Evolutionary conservation across 2,888 invertebrate species (phyloP).

Genomic region (Lycocerus yunnanus): DNA sequence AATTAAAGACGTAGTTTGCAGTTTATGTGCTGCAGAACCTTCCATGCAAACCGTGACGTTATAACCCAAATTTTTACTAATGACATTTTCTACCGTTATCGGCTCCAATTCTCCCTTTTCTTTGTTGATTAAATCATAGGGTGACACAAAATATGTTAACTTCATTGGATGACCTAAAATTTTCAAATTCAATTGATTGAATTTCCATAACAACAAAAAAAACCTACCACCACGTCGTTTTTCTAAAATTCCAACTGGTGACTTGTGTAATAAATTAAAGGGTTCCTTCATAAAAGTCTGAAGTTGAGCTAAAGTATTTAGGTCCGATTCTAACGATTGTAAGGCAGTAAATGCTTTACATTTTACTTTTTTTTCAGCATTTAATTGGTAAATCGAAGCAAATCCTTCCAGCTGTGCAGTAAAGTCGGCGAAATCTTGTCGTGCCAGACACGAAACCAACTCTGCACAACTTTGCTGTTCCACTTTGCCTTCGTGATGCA

Average conservation of each 20-base stretch:
- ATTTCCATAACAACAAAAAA: neutral
- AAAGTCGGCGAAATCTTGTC: constrained; percentile 90
- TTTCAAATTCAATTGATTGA: constrained; percentile 54
- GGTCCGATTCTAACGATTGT: constrained; percentile 88
- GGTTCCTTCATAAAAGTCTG: constrained; percentile 75
- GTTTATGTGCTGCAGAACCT: constrained; percentile 82
- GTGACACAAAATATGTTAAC: constrained; percentile 91
- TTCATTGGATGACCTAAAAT: constrained; percentile 80
- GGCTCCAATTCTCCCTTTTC: constrained; percentile 74
- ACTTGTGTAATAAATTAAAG: constrained; percentile 80
- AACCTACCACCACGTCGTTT: constrained; percentile 73
- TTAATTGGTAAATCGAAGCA: constrained; percentile 89
- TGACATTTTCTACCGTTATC: constrained; percentile 75
- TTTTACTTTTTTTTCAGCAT: constrained; percentile 93
- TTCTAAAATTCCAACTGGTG: constrained; percentile 85
- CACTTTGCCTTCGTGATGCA: constrained; percentile 89
- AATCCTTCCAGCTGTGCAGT: constrained; percentile 84
- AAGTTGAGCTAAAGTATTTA: constrained; percentile 78
- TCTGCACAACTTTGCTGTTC: constrained; percentile 88
- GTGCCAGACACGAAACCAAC: constrained; percentile 79
- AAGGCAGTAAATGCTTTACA: constrained; percentile 91
- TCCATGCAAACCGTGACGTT: constrained; percentile 91
- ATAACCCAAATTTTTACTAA: constrained; percentile 74
- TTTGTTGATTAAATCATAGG: constrained; percentile 85
- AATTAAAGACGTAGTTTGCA: constrained; percentile 75